These are phyloP conservation scores for Poeciliopsis presidionis DNA, from an alignment of 2,797 vertebrate species.

Conservation along the genomic window DNA sequence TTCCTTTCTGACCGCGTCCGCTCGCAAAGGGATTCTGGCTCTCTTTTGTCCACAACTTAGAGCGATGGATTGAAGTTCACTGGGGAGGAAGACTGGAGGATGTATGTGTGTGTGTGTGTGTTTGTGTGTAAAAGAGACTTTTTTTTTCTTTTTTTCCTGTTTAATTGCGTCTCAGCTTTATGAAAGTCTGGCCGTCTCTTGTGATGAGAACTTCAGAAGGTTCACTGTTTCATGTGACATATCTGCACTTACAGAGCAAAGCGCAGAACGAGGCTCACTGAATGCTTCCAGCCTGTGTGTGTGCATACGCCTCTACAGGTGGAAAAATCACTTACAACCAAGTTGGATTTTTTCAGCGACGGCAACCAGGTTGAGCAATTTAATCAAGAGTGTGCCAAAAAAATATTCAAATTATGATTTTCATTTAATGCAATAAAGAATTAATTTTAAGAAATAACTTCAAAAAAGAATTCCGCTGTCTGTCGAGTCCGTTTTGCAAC, in stretches of 20 bases:
- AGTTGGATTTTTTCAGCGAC: background rate
- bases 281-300: conserved; percentile 33
- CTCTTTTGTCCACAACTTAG: conserved; percentile 79
- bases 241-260: conserved; percentile 70
- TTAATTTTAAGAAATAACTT: too few relatives aligned
- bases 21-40: conserved; percentile 63
- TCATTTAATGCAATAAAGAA: too few relatives aligned
- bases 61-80: conserved; percentile 77
- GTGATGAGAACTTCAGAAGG: conserved; percentile 77
- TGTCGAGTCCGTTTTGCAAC: too few relatives aligned
- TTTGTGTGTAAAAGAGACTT: conserved; percentile 67
- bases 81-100: conserved; percentile 51
- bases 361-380: background rate
- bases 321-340: background rate
- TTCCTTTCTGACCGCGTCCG: conserved; percentile 41
- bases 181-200: conserved; percentile 62
- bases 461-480: too few relatives aligned
- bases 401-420: too few relatives aligned
- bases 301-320: conserved; percentile 8
- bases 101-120: conserved; percentile 25
- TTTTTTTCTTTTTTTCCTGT: conserved; percentile 42
- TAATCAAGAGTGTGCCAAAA: background rate
- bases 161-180: conserved; percentile 80
- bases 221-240: conserved; percentile 67
- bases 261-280: conserved; percentile 56